Evolutionary conservation across 2,113 vertebrate genomes (phyloP).

Genomic region (Hippocampus zosterae): DNA sequence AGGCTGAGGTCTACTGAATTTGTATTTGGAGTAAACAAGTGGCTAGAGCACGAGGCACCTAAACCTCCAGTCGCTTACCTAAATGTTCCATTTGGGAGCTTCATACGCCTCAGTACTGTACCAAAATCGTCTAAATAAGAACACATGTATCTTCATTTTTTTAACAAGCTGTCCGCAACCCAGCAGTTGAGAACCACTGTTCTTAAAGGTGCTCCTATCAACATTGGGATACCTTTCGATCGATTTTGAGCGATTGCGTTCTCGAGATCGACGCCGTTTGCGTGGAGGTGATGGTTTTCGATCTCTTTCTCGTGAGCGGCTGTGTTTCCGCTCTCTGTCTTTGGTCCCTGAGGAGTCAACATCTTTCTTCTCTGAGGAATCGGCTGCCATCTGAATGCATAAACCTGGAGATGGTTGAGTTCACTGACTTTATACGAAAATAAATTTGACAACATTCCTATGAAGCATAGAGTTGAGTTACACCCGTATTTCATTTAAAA

Average conservation of each 20-base stretch:
- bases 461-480: not conserved
- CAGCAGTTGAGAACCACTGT: not conserved
- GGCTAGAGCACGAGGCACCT: too few species aligned
- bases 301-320: conserved; percentile 83
- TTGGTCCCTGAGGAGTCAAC: conserved; percentile 77
- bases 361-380: conserved; percentile 85
- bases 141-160: too few species aligned
- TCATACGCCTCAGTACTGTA: too few species aligned
- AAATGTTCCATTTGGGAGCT: too few species aligned
- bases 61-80: too few species aligned
- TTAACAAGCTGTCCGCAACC: too few species aligned
- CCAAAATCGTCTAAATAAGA: too few species aligned
- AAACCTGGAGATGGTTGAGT: not conserved
- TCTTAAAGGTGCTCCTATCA: not conserved
- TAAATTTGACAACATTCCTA: not conserved
- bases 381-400: conserved; percentile 85
- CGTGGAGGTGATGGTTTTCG: conserved; percentile 79
- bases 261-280: conserved; percentile 86
- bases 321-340: conserved; percentile 84
- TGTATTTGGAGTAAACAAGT: not conserved
- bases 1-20: not conserved
- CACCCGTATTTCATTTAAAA: not conserved
- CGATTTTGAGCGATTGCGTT: conserved; percentile 87
- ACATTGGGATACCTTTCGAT: conserved; percentile 74
- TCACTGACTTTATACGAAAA: not conserved